Evolutionary conservation across 1,140 invertebrate genomes (phyloP), one percentile per base, ranked within the genome.

Genomic region (Ips typographus): DNA sequence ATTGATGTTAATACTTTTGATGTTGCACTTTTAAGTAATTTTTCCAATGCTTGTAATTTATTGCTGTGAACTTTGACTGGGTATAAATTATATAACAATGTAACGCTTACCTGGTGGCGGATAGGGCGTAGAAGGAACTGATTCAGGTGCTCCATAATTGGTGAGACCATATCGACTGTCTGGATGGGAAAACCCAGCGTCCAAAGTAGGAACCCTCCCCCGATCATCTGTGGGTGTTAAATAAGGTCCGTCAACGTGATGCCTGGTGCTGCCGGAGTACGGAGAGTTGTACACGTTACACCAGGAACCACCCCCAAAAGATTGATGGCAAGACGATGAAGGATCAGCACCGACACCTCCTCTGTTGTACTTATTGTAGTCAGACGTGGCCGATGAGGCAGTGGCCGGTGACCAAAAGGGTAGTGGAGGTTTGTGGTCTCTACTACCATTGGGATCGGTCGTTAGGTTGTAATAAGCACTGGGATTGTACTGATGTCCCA

Each of bases 401-500:
- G 83, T 81, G n/a, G 84, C 83, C 2, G 85, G 85, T 1, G 85
- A 84, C 40, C 89, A 90, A 88, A 91, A 92, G 49, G 87, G 87
- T n/a, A 90, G 77, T 0, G 83, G 70, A 1, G 86, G 83, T 70
- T 88, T 86, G 68, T 86, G 80, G 79, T 90, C 90, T 74, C 89
- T 83, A 75, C 80, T 84, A 69, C 74, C 80, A 75, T 81, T 81
- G 1, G 85, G 83, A 67, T 89, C 88, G 2, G 86, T 85, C 43
- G 87, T 86, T 75, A 91, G 84, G 76, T 92, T 92, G 82, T 92
- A 92, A 77, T 93, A 92, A 8, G 89, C 90, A 38, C 90, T 89
- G 22, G 85, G 85, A 75, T 86, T 87, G 76, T 90, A 90, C 80
- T 91, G 89, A 75, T 91, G 88, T 77, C 88, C 79, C 47, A 88